Evolutionary conservation across 2,797 vertebrate genomes (phyloP).

Genomic region (Melanotaenia boesemani): DNA sequence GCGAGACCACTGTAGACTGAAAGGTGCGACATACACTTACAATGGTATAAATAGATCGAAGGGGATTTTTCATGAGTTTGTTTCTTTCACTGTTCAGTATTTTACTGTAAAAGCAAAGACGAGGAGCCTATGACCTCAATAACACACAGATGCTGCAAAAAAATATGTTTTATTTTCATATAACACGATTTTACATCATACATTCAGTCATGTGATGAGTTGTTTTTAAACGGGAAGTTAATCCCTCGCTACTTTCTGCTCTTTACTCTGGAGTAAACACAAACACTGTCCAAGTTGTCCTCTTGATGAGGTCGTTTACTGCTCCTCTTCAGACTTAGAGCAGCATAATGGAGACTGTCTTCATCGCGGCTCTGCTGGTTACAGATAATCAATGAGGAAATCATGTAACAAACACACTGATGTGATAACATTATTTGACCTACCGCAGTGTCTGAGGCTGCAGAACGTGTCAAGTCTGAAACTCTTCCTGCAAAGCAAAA

Average conservation of each 20-base stretch:
- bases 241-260: slow-evolving; percentile 25
- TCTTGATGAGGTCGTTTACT: not conserved
- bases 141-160: not conserved
- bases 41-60: slow-evolving; percentile 26
- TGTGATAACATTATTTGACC: not conserved
- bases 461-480: too few species aligned
- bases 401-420: not conserved
- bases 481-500: too few species aligned
- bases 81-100: not conserved
- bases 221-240: not conserved
- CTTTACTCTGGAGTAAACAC: slow-evolving; percentile 53
- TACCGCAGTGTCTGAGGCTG: too few species aligned
- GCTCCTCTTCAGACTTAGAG: slow-evolving; percentile 37
- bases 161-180: slow-evolving; percentile 15
- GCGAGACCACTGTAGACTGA: not conserved
- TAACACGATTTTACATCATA: slow-evolving; percentile 1
- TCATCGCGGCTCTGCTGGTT: slow-evolving; percentile 32
- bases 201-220: not conserved
- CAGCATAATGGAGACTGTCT: slow-evolving; percentile 46
- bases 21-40: not conserved
- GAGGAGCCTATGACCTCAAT: not conserved
- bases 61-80: slow-evolving; percentile 6
- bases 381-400: not conserved
- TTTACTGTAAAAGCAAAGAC: not conserved
- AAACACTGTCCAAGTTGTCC: not conserved